Conservation (phyloP, 2,113 vertebrate genomes). For the human (Homo sapiens) region DNA sequence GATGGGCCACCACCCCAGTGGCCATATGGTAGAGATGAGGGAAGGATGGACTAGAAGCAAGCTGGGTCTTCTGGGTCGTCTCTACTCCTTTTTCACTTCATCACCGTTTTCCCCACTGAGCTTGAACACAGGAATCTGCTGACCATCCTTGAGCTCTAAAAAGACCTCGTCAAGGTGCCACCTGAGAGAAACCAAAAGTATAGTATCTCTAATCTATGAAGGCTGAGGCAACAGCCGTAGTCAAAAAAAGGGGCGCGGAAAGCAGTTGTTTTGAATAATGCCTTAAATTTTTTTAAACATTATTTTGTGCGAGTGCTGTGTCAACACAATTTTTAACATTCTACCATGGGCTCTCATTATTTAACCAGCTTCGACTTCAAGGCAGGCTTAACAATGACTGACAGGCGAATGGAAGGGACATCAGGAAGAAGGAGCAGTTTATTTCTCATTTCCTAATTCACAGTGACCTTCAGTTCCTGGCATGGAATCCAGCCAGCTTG, state of each 20-base stretch:
- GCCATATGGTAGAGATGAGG: neutral
- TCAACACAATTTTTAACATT: neutral
- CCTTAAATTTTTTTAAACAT: neutral
- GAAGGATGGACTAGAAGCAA: neutral
- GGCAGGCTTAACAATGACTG: neutral
- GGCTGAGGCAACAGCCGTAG: neutral
- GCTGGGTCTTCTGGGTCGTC: slow-evolving; percentile 34
- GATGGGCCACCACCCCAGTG: neutral
- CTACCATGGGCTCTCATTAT: neutral
- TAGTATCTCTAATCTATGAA: neutral
- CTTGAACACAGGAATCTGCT: slow-evolving; percentile 77
- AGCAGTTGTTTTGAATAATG: neutral
- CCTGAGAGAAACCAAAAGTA: slow-evolving; percentile 74
- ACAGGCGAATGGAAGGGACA: neutral
- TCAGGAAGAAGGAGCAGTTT: neutral
- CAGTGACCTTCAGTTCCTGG: neutral
- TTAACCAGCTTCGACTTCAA: neutral
- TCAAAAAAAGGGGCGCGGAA: neutral
- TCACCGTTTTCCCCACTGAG: neutral
- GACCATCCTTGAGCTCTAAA: slow-evolving; percentile 83
- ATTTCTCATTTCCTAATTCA: neutral
- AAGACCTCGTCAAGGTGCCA: slow-evolving; percentile 86
- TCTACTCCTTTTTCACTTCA: neutral
- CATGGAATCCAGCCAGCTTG: neutral
- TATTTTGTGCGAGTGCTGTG: neutral